Evolutionary conservation across 2,113 vertebrate genomes (phyloP), one percentile per base, ranked within the genome.

Genomic region (Setophaga petechia): DNA sequence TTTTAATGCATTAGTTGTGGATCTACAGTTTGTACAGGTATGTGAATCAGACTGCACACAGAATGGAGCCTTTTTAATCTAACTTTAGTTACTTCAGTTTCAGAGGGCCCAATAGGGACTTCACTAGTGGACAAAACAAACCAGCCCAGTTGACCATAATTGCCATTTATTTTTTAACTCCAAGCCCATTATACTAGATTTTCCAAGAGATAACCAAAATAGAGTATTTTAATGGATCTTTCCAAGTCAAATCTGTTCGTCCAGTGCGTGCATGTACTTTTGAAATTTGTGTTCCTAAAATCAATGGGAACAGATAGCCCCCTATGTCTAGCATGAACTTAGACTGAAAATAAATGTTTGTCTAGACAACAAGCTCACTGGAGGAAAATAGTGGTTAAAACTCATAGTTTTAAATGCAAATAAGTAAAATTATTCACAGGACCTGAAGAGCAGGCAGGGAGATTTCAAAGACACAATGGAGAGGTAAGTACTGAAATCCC

Each of bases 401-500:
- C 20, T 57, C 25, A 49, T 10, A 81, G 65, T 3, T 84, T n/a
- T 33, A 78, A 68, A 89, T n/a, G 15, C 9, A 89, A 94, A 31
- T 54, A 87, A 81, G 16, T 15, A 67, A 73, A 75, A 86, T 63
- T 69, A 79, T 62, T 84, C 18, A 62, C 37, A 68, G 19, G 19
- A 68, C 54, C 24, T 35, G 28, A 78, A 90, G 68, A 69, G 11
- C 43, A 94, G 31, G 22, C 52, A 72, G 74, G 21, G 14, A 84
- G 22, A 72, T 79, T 82, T 89, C 74, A 94, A 92, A 92, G 66
- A 61, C 31, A 55, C 27, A 79, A n/a, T 22, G 10, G 31, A 81
- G 86, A 92, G 28, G 23, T 67, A 90, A 71, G 35, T 44, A 67
- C 15, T 89, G 81, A 89, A 95, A 72, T 79, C 78, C 39, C 25